Evolutionary conservation across 2,797 vertebrate genomes (phyloP).

Genomic region (Pantherophis alleghaniensis): DNA sequence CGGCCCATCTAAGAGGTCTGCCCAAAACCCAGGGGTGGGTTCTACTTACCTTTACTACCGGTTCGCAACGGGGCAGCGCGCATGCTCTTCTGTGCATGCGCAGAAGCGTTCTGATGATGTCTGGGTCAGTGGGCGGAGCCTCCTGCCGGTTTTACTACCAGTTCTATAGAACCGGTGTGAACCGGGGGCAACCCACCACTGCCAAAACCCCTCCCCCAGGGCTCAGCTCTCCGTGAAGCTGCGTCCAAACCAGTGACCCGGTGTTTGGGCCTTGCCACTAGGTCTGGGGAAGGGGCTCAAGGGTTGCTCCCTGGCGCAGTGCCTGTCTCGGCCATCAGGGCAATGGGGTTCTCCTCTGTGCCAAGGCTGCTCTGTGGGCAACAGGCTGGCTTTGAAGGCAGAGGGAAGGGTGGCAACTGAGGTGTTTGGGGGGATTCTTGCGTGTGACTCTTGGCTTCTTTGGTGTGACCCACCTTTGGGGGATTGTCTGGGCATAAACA

Average conservation of each 20-base stretch:
- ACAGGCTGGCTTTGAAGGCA: not conserved
- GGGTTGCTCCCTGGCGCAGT: not conserved
- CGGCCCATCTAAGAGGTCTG: not conserved
- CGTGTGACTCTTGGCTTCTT: not conserved
- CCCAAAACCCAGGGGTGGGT: not conserved
- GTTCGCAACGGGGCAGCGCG: too few species aligned
- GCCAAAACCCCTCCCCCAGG: not conserved
- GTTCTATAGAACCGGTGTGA: too few species aligned
- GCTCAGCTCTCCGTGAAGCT: not conserved
- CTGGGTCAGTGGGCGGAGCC: too few species aligned
- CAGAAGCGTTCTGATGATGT: too few species aligned
- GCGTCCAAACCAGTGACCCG: not conserved
- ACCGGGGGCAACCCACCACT: too few species aligned
- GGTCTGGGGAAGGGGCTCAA: not conserved
- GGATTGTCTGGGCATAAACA: not conserved
- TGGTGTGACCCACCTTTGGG: not conserved
- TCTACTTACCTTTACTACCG: too few species aligned
- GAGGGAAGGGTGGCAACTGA: too few species aligned
- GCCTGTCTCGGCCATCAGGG: not conserved
- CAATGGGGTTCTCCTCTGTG: not conserved
- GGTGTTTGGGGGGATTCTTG: not conserved
- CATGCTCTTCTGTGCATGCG: too few species aligned
- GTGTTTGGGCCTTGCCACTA: not conserved
- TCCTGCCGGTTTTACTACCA: too few species aligned
- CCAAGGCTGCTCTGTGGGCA: not conserved